These are phyloP conservation scores for Tethea ocularis DNA, from an alignment of 2,888 invertebrate species.

Conservation along the genomic window DNA sequence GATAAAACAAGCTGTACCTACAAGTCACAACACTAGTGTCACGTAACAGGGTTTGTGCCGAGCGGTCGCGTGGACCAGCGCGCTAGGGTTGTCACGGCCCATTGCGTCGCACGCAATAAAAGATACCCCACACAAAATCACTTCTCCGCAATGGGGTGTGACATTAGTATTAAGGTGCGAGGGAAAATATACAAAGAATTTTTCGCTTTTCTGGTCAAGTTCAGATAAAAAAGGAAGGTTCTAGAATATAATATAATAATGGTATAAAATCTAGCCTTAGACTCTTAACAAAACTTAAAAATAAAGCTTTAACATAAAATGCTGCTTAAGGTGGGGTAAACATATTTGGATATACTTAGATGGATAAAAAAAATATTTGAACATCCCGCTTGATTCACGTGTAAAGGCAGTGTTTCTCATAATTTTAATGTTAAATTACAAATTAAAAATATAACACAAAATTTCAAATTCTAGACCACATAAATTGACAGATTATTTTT, in stretches of 20 bases:
- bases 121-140: constrained; percentile 4
- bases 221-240: neutral
- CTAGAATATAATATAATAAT: neutral
- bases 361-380: too few relatives aligned
- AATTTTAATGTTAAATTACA: too few relatives aligned
- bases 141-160: constrained; percentile 3
- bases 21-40: neutral
- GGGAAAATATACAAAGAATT: neutral
- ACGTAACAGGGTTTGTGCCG: neutral
- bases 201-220: neutral
- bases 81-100: constrained; percentile 3
- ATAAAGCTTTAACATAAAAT: too few relatives aligned
- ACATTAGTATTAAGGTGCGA: neutral
- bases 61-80: neutral
- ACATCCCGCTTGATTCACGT: too few relatives aligned
- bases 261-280: too few relatives aligned
- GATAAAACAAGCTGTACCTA: neutral
- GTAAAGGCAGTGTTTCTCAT: too few relatives aligned
- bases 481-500: too few relatives aligned
- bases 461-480: too few relatives aligned
- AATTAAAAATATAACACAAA: too few relatives aligned
- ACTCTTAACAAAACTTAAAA: too few relatives aligned
- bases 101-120: constrained; percentile 3
- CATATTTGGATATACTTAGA: too few relatives aligned
- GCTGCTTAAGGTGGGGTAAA: too few relatives aligned